These are phyloP conservation scores for Ostrea denselamellosa DNA, from an alignment of 1,140 invertebrate genomes.

Conservation along the genomic window DNA sequence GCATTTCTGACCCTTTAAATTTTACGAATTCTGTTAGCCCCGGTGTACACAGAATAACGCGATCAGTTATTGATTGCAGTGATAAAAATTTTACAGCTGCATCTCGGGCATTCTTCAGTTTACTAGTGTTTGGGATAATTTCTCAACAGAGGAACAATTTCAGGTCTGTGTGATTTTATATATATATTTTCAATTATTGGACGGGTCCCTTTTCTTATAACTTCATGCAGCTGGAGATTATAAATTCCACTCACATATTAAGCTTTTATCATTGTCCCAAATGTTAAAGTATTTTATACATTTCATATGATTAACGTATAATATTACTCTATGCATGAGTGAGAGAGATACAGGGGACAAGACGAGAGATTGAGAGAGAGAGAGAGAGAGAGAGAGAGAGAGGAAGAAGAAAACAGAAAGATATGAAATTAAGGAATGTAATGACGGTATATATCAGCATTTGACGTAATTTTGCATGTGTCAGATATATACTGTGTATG, in stretches of 20 bases:
- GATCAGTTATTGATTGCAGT: not conserved
- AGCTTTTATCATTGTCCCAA: no score
- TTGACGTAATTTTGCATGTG: not conserved
- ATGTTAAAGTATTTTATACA: no score
- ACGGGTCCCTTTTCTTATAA: not conserved
- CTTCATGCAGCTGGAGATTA: no score
- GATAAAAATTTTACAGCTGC: not conserved
- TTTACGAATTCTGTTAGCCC: not conserved
- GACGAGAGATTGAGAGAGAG: no score
- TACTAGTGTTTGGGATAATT: not conserved
- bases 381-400: no score
- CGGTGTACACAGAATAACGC: not conserved
- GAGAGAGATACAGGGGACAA: no score
- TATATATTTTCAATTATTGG: not conserved
- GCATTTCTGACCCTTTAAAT: not conserved
- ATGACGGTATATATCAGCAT: no score
- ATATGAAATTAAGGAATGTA: no score
- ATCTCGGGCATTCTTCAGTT: not conserved
- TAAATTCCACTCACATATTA: not conserved
- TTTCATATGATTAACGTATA: no score
- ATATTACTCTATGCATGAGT: no score
- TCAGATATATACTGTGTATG: not conserved
- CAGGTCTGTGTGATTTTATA: not conserved
- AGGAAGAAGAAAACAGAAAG: no score
- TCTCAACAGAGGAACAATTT: not conserved